Evolutionary conservation across 30 jellyfish, hydroid and myxozoan genomes (phyloP).

Genomic region (Sanderia malayensis): DNA sequence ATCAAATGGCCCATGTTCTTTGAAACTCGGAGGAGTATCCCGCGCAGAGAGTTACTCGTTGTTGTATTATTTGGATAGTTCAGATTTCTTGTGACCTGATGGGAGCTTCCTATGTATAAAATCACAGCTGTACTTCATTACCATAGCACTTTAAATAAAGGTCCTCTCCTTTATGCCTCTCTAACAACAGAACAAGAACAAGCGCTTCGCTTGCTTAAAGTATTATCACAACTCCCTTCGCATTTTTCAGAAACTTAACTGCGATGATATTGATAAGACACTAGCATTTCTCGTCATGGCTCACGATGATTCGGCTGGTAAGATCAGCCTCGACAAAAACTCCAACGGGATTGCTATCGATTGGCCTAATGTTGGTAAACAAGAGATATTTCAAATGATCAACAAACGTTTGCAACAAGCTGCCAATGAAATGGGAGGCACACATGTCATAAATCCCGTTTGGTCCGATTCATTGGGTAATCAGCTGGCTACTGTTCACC

Average conservation of each 20-base stretch:
- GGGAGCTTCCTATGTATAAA: background rate
- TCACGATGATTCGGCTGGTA: conserved; percentile 59
- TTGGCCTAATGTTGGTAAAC: conserved; percentile 72
- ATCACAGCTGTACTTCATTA: background rate
- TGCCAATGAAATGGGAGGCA: conserved; percentile 30
- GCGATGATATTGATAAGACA: conserved; percentile 43
- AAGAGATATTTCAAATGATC: conserved; percentile 30
- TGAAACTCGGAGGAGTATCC: no score
- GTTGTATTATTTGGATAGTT: no score
- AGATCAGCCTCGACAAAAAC: conserved; percentile 41
- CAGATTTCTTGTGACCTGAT: no score
- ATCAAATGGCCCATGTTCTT: no score
- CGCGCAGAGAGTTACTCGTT: no score
- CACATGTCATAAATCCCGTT: conserved; percentile 22
- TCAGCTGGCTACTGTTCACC: conserved; percentile 36
- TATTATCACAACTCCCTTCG: background rate
- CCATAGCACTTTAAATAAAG: no score
- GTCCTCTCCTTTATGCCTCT: background rate
- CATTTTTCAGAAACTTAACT: conserved; percentile 31
- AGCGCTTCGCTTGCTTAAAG: background rate
- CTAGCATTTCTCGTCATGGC: conserved; percentile 63
- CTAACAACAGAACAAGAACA: no score
- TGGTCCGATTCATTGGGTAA: conserved; percentile 25
- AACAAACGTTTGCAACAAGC: conserved; percentile 3
- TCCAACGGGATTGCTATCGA: conserved; percentile 27